Base-by-base conservation (phyloP, 2,888 invertebrate species). In the Zele albiditarsus region DNA sequence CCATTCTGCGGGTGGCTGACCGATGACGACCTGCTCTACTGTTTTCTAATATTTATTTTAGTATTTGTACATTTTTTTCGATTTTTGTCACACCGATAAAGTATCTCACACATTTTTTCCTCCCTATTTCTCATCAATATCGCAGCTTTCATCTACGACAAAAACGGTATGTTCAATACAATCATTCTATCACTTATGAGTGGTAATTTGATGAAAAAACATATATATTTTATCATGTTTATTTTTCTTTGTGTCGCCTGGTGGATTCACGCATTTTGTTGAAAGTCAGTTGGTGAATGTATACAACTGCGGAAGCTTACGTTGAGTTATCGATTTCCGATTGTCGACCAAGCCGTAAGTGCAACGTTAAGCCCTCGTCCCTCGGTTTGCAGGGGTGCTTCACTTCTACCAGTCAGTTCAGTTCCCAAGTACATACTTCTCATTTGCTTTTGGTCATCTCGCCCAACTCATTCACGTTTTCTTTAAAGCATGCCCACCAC, bases 1-100 rank as follows among this genome's bases (percentile, higher is more conserved):
- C 71, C 73, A 71, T 72, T 38, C 69, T 72, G 71, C 78, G 78
- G 81, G 83, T 83, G 80, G 79, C 81, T 83, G 84, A 84, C 84
- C 83, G 77, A 75, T 65, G 77, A 77, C 75, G 67, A 78, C 73
- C 74, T 77, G 68, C 76, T 70, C 46, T 69, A 68, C 65, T 75
- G 67, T 25, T 58, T 60, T 49, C 46, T 27, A 38, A 28, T 42
- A n/a, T 42, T 14, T 46, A 20, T n/a, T 31, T 53, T 20, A n/a
- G 42, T 62, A 8, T 33, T 33, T 70, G 10, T 10, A 20, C n/a
- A 66, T 65, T 65, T 60, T 46, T 33, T 65, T 73, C 38, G 10
- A 38, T 73, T 67, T n/a, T 27, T 16, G 20, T 16, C 42, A 25
- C 33, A 60, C 31, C 46, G 23, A 28, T 28, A 16, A 6, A 57